These are phyloP conservation scores for Merops nubicus DNA, from an alignment of 2,113 vertebrate species.

Conservation along the genomic window DNA sequence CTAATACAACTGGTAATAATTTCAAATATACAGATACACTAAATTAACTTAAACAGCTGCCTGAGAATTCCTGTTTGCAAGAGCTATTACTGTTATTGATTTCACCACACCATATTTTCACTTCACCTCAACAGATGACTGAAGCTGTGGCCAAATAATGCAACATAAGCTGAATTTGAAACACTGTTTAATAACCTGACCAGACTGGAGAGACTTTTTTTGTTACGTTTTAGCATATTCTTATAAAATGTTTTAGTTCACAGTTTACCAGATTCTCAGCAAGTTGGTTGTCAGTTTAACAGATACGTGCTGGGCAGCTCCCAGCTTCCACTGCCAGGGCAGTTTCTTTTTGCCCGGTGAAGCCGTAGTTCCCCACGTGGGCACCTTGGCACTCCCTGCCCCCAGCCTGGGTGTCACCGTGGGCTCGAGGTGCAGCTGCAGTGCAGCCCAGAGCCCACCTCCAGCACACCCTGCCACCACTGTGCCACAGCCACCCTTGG, in stretches of 20 bases:
- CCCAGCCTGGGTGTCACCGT: not conserved
- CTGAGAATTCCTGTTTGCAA: constrained; percentile 13
- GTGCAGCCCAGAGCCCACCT: not conserved
- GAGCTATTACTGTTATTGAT: not conserved
- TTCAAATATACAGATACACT: not conserved
- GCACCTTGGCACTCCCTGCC: not conserved
- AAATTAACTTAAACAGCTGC: not conserved
- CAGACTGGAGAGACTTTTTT: not conserved
- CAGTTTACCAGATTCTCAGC: not conserved
- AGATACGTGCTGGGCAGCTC: not conserved
- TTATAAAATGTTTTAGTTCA: not conserved
- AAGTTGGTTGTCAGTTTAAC: not conserved
- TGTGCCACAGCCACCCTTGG: too few species aligned
- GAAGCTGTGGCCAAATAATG: not conserved
- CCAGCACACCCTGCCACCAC: not conserved
- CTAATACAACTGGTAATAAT: not conserved
- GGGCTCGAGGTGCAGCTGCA: not conserved
- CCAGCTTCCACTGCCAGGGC: not conserved
- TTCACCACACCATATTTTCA: not conserved
- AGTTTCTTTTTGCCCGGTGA: not conserved
- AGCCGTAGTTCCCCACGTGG: not conserved
- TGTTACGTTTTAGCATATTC: not conserved
- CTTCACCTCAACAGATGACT: not conserved
- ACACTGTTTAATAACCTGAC: not conserved
- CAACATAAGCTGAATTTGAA: not conserved